Evolutionary conservation across 2,888 invertebrate genomes (phyloP).

Genomic region (Patella ulyssiponensis): DNA sequence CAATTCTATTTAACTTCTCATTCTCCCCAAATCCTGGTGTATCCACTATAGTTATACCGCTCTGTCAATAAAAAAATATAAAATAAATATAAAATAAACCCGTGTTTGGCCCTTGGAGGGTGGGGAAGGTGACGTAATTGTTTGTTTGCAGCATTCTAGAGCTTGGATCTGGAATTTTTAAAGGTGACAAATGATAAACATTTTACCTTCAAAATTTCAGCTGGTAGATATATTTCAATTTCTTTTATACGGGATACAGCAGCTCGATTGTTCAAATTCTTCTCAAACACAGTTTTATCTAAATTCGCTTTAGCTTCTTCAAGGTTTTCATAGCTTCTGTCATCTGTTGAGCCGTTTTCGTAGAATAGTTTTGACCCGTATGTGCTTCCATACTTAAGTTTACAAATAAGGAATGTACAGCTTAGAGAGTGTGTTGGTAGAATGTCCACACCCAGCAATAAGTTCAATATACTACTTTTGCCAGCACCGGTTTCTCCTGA

Average conservation of each 20-base stretch:
- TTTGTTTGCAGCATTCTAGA: too few species aligned
- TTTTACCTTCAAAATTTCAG: constrained; percentile 39
- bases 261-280: constrained; percentile 24
- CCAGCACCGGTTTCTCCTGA: constrained; percentile 67
- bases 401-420: constrained; percentile 61
- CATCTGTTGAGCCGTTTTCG: constrained; percentile 22
- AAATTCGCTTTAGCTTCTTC: constrained; percentile 17
- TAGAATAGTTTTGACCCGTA: constrained; percentile 42
- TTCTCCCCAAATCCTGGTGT: constrained; percentile 68
- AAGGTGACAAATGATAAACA: too few species aligned
- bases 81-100: neutral
- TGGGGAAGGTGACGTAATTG: too few species aligned
- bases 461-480: constrained; percentile 62
- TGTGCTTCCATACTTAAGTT: constrained; percentile 45
- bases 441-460: constrained; percentile 54
- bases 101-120: neutral
- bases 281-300: constrained; percentile 18
- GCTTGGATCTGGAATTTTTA: too few species aligned
- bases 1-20: constrained; percentile 55
- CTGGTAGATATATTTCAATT: constrained; percentile 41
- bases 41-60: constrained; percentile 63
- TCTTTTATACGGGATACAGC: constrained; percentile 25
- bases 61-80: constrained; percentile 41
- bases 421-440: constrained; percentile 55
- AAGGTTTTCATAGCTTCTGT: constrained; percentile 18